Base-by-base conservation (phyloP, 2,888 invertebrate genomes). In the Acronicta psi region DNA sequence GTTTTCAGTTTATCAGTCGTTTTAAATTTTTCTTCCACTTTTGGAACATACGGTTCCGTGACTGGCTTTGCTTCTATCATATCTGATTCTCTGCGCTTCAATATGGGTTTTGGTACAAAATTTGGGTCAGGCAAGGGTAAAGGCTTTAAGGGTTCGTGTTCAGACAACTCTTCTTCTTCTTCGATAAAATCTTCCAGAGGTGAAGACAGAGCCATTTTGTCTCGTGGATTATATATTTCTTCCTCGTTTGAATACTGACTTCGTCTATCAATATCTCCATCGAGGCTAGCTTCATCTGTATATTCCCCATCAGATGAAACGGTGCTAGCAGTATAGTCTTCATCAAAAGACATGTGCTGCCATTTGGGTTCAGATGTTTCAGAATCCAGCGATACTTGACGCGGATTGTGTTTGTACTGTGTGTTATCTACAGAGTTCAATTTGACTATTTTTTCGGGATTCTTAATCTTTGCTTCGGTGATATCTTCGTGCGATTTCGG, bases 91-190 rank as follows among this genome's bases (percentile, higher is more conserved):
- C 95, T 92, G 54, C 95, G 94, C 82, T 97, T 97, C 13, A 97
- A 83, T 74, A 97, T 97, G 0, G 97, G 97, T 83, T 97, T 97
- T 0, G 97, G 97, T 31, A 96, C 88, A 79, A 96, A 96, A 84
- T 96, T 96, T 0, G 96, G 96, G 84, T 96, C 96, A 0, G 96
- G 95, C 42, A 96, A 87, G n/a, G 96, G 95, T 59, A 95, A 87
- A 0, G 95, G 95, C 72, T 95, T 95, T 0, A 95, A 93, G 2
- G 95, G 86, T 68, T 96, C 95, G 59, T 94, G 94, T 66, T 95
- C 95, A 0, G 95, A 95, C 91, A 66, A 29, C 52, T 95, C 94
- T 16, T 94, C 93, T 16, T 94, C 84, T 64, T 88, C 89, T 59
- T 89, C 85, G 11, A 82, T 59, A 37, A 73, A 68, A 75, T 89